Percentiles rank a stretch among this genome's conserved stretches.
Conservation (phyloP, 2,888 invertebrate species). For the Leptinotarsa rubiginosa region DNA sequence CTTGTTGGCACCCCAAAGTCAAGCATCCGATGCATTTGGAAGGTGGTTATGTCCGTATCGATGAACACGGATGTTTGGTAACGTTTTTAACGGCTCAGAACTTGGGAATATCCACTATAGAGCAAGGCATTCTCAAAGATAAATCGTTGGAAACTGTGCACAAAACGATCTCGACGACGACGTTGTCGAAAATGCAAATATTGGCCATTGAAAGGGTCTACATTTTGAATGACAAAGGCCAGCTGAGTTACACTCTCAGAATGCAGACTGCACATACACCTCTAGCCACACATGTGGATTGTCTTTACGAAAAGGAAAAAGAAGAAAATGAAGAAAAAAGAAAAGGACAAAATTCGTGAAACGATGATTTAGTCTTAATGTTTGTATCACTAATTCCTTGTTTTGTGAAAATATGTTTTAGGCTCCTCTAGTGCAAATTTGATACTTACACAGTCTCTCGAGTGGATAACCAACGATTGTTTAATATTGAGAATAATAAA, state of each 20-base stretch:
- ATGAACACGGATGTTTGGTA: conserved; percentile 63
- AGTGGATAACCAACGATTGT: too few species aligned
- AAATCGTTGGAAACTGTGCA: not conserved
- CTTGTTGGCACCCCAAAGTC: conserved; percentile 69
- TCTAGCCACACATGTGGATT: conserved; percentile 26
- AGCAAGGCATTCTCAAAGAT: conserved; percentile 18
- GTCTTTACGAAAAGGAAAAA: conserved; percentile 25
- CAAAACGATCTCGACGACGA: not conserved
- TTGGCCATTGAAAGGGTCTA: conserved; percentile 16
- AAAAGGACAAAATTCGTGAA: too few species aligned
- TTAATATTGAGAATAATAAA: too few species aligned
- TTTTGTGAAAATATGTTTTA: not conserved
- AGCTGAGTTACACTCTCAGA: conserved; percentile 20
- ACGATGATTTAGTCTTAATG: not conserved
- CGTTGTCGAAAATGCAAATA: not conserved
- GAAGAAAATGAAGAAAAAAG: not conserved
- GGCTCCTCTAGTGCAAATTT: not conserved
- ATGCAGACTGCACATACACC: conserved; percentile 26
- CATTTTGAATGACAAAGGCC: conserved; percentile 26
- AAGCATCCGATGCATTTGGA: conserved; percentile 74
- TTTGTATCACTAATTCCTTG: not conserved
- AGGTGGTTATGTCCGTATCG: conserved; percentile 72
- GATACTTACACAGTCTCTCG: not conserved
- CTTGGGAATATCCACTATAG: conserved; percentile 26
- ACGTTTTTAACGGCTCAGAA: conserved; percentile 16